Conservation (phyloP, 2,888 invertebrate genomes). For the Epinotia brunnichana region DNA sequence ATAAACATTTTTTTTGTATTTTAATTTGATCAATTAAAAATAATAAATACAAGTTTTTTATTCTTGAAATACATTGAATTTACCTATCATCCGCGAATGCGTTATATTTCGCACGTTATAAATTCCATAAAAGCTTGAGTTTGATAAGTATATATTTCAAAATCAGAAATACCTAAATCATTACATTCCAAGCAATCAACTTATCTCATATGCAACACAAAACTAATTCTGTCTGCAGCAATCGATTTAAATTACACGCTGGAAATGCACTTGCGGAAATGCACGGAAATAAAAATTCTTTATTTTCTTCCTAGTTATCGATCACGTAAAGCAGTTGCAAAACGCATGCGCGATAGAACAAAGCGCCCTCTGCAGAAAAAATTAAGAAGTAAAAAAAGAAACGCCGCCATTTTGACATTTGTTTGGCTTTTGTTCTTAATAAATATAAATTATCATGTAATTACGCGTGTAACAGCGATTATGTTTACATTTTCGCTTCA, state of each 20-base stretch:
- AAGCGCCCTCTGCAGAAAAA: slow-evolving; percentile 72
- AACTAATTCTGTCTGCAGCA: neutral
- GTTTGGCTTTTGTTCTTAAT: slow-evolving; percentile 81
- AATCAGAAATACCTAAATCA: neutral
- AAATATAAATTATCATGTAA: slow-evolving; percentile 69
- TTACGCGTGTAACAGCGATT: slow-evolving; percentile 58
- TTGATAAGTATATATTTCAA: neutral
- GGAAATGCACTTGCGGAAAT: slow-evolving; percentile 33
- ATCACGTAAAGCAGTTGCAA: slow-evolving; percentile 61
- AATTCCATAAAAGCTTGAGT: neutral
- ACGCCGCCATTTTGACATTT: slow-evolving; percentile 85
- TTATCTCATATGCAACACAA: neutral
- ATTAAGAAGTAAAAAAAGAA: slow-evolving; percentile 57
- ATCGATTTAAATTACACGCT: slow-evolving; percentile 9
- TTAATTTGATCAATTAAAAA: no score
- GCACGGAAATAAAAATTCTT: slow-evolving; percentile 42
- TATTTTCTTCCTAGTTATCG: slow-evolving; percentile 55
- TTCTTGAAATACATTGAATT: no score
- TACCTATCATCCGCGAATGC: no score
- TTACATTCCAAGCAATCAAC: neutral
- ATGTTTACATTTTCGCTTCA: slow-evolving; percentile 57
- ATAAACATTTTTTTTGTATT: no score
- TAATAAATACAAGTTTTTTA: no score
- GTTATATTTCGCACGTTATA: no score
- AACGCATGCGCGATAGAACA: slow-evolving; percentile 73